Evolutionary conservation across 2,888 invertebrate genomes (phyloP).

Genomic region (Hypselothyrea guttata): DNA sequence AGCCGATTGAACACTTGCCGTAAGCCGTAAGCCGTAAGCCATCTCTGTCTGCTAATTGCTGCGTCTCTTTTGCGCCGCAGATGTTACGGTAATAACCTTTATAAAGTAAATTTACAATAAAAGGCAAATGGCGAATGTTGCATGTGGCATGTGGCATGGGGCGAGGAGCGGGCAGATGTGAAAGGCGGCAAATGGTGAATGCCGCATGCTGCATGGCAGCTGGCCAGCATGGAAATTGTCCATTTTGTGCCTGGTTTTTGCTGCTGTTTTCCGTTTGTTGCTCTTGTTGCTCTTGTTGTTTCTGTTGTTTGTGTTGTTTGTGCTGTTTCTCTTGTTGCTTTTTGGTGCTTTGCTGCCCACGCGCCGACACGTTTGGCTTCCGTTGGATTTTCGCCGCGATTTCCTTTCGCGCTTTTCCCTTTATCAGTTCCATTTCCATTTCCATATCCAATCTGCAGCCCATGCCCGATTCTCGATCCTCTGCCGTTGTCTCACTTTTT

Average conservation of each 20-base stretch:
- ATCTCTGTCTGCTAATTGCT: too few relatives aligned
- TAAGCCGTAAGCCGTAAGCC: too few relatives aligned
- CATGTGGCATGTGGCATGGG: conserved; percentile 39
- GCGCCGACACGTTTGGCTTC: conserved; percentile 66
- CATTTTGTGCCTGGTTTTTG: conserved; percentile 18
- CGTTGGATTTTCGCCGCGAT: conserved; percentile 74
- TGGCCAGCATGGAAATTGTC: conserved; percentile 20
- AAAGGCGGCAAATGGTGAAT: conserved; percentile 17
- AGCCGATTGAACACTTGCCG: conserved; percentile 4
- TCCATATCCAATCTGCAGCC: too few relatives aligned
- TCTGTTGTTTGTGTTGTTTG: conserved; percentile 1
- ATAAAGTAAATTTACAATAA: conserved; percentile 77
- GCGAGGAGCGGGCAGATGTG: too few relatives aligned
- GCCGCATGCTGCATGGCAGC: conserved; percentile 17
- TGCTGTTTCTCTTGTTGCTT: conserved; percentile 15
- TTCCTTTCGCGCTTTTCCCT: conserved; percentile 60
- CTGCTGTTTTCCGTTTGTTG: conserved; percentile 11
- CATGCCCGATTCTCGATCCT: conserved; percentile 10
- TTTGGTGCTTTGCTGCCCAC: conserved; percentile 52
- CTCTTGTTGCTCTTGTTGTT: conserved; percentile 22
- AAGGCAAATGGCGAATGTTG: conserved; percentile 51
- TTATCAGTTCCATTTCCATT: too few relatives aligned
- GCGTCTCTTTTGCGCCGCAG: neutral
- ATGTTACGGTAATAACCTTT: conserved; percentile 66
- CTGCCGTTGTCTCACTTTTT: conserved; percentile 22